Percentiles rank a stretch among this genome's conserved stretches.
These are phyloP conservation scores for Acipenser oxyrinchus DNA, from an alignment of 2,797 vertebrate species.

Conservation along the genomic window DNA sequence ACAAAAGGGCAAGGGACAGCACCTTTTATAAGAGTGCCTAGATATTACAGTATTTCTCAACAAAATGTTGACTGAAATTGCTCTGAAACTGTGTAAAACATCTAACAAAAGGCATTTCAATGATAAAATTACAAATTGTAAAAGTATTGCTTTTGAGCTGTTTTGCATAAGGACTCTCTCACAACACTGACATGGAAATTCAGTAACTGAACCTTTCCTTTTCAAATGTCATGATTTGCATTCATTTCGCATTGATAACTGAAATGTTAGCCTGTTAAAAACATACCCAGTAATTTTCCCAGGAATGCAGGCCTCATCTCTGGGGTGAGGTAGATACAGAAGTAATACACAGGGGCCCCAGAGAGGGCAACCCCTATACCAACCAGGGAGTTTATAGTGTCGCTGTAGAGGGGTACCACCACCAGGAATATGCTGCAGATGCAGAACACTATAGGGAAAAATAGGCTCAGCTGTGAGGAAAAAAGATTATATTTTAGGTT, in stretches of 20 bases:
- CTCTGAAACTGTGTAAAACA: no score
- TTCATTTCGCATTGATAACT: background rate
- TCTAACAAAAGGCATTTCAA: no score
- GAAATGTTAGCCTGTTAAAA: background rate
- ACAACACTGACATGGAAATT: background rate
- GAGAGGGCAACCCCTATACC: conserved; percentile 68
- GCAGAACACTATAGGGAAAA: conserved; percentile 70
- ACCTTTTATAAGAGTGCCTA: background rate
- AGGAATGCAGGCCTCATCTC: conserved; percentile 59
- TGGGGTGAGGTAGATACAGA: conserved; percentile 58
- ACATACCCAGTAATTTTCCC: conserved; percentile 48
- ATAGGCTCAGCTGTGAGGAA: conserved; percentile 57
- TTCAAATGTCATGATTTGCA: background rate
- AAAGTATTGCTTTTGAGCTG: no score
- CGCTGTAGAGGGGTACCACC: conserved; percentile 69
- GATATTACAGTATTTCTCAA: no score
- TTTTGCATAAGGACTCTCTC: no score
- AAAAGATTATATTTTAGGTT: conserved; percentile 1
- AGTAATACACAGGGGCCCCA: conserved; percentile 60
- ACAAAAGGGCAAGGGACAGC: background rate
- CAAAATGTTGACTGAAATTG: no score
- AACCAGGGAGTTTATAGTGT: conserved; percentile 68
- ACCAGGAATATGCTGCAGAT: conserved; percentile 67
- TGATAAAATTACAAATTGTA: no score
- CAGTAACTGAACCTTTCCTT: background rate